These are phyloP conservation scores for Labeo calbasu DNA, from an alignment of 2,797 vertebrate species.

Conservation along the genomic window DNA sequence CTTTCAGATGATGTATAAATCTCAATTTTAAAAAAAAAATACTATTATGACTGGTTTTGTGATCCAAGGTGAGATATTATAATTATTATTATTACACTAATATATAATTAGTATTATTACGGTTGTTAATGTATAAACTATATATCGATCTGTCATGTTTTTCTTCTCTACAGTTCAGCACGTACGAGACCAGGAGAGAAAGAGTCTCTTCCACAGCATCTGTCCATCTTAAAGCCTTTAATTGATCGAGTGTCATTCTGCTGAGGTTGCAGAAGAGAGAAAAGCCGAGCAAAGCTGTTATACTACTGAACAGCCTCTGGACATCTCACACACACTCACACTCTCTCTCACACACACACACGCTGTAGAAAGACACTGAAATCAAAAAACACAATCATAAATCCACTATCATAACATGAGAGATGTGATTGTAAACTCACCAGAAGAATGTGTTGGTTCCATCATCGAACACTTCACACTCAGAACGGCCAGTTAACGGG, in stretches of 20 bases:
- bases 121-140: neutral
- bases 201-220: slow-evolving; percentile 25
- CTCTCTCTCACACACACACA: neutral
- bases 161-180: neutral
- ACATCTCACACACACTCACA: neutral
- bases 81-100: neutral
- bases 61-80: no score
- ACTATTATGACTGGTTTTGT: no score
- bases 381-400: neutral
- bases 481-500: slow-evolving; percentile 69
- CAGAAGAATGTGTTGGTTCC: slow-evolving; percentile 99
- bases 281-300: slow-evolving; percentile 41
- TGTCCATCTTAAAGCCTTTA: slow-evolving; percentile 57
- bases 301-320: slow-evolving; percentile 12
- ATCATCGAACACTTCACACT: slow-evolving; percentile 94
- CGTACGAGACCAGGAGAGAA: neutral
- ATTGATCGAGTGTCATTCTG: slow-evolving; percentile 54
- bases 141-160: neutral
- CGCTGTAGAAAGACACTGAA: neutral
- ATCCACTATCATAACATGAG: neutral
- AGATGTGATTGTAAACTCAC: slow-evolving; percentile 53
- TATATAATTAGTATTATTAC: neutral
- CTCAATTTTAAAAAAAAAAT: no score
- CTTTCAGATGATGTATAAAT: no score
- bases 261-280: slow-evolving; percentile 59